Base-by-base conservation (phyloP, 2,113 vertebrate genomes). In the Aspidoscelis tigris region DNA sequence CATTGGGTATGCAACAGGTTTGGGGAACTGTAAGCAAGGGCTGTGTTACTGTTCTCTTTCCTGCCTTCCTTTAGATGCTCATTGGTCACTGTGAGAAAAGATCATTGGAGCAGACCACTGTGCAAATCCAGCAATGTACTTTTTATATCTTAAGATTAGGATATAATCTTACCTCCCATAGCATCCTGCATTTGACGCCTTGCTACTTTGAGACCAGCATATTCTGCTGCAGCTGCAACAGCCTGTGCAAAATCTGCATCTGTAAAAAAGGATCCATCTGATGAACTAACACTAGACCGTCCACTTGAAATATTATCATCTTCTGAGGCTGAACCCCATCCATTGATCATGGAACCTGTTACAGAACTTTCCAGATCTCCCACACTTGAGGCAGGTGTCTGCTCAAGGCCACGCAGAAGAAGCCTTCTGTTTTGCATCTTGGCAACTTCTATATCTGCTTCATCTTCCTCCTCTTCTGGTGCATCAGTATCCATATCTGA, bases 281-380 rank as follows among this genome's bases (percentile, higher is more conserved):
- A 99, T 14, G 98, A 99, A 88, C 98, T 99, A 61, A 99, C 97
- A 0, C 98, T 99, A 89, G 99, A 99, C 64, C 98, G 97, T 39
- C 98, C 99, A 0, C 98, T 99, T 33, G 99, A 99, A 88, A 97
- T 98, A 94, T 99, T 99, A 91, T 99, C 98, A 89, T 99, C 99
- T 85, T 99, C 98, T 0, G 99, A 99, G 64, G 99, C 99, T 0
- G 99, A 99, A 70, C 99, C 99, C 99, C 99, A 99, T 88, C 99
- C 99, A 12, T 99, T 99, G 95, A 99, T 99, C 99, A 99, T 99
- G 89, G 99, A 99, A n/a, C 99, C 99, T 0, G 99, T 99, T 78
- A 99, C 98, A 0, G 99, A 99, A 93, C 99, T 99, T 94, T 99
- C 99, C 84, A 99, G 92, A 95, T 99, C 99, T 4, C 99, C 98